A percentile compares a stretch with the other conserved stretches of the same genome.
These are phyloP conservation scores for Nibea albiflora DNA, from an alignment of 2,113 vertebrate genomes.

Conservation along the genomic window DNA sequence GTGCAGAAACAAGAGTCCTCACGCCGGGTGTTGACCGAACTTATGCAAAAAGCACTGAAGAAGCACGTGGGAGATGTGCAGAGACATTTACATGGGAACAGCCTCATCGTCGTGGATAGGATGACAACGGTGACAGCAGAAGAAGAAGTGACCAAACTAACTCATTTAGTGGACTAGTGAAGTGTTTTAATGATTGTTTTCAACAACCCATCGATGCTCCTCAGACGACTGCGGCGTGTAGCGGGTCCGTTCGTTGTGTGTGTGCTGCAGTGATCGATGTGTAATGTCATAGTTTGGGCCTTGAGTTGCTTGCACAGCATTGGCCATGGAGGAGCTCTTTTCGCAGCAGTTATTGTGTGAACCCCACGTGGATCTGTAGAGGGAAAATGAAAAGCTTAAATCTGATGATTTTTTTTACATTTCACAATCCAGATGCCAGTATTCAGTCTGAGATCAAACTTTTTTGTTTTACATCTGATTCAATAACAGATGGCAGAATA, in stretches of 20 bases:
- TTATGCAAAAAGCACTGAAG: conserved; percentile 45
- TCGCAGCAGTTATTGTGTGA: not conserved
- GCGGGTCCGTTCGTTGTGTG: not conserved
- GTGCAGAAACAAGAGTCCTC: conserved; percentile 26
- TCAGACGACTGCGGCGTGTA: not conserved
- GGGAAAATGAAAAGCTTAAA: not conserved
- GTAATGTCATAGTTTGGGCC: not conserved
- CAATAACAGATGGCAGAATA: not conserved
- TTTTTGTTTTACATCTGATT: not conserved
- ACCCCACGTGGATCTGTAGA: not conserved
- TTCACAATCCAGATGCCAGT: conserved; percentile 19
- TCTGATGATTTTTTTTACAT: not conserved
- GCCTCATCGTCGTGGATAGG: not conserved
- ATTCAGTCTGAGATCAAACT: conserved; percentile 6
- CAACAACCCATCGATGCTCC: not conserved
- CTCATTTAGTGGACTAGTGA: conserved; percentile 27
- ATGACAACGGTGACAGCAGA: not conserved
- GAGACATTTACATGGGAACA: not conserved
- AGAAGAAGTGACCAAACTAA: conserved; percentile 30
- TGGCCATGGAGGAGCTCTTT: not conserved
- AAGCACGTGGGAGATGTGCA: not conserved
- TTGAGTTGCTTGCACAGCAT: conserved; percentile 13
- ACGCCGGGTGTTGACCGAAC: conserved; percentile 15
- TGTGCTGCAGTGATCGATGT: not conserved
- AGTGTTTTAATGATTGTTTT: not conserved